Evolutionary conservation across 2,113 vertebrate genomes (phyloP), one percentile per base, ranked within the genome.

Genomic region (Polyodon spathula): DNA sequence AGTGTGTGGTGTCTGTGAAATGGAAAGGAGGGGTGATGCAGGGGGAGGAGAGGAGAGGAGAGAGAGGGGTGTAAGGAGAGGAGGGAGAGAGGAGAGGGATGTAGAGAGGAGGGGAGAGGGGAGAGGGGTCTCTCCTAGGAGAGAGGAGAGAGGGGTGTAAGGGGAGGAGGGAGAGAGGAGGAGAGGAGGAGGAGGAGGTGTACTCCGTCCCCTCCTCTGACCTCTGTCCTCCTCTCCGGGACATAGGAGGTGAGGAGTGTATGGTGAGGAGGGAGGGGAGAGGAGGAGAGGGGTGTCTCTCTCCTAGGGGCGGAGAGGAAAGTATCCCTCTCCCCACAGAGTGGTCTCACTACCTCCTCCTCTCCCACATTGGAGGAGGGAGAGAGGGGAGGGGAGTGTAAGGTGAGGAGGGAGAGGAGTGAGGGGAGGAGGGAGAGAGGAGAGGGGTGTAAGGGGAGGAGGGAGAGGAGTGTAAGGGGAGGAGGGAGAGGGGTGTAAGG

Each of bases 1-100:
- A 85, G 92, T 89, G 60, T 90, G 89, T 81, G 90, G 87, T 84
- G 94, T 94, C 94, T 97, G 91, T 77, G 88, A 73, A 87, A 89
- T 62, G 73, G 80, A 82, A 81, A 84, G 82, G 69, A 76, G 79
- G 78, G 77, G 88, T 68, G 71, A 64, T 72, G 71, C 62, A 1
- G 54, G 64, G 71, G 54, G 62, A 63, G 73, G 39, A 27, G 12
- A 37, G 41, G 11, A 5, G 48, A 68, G 37, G 59, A 66, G 68
- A 62, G 70, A 65, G 60, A 55, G 58, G 39, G 42, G 68, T 53
- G 37, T 14, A 62, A 8, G 37, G 62, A 64, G 50, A 59, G 61
- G 17, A 6, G 58, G 62, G 72, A 56, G 60, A 40, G 40, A 51
- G 48, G 60, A 1, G 57, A 56, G 50, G 64, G 61, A 2, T 67